Evolutionary conservation across 2,888 invertebrate species (phyloP).

Genomic region (Cephalotes varians): DNA sequence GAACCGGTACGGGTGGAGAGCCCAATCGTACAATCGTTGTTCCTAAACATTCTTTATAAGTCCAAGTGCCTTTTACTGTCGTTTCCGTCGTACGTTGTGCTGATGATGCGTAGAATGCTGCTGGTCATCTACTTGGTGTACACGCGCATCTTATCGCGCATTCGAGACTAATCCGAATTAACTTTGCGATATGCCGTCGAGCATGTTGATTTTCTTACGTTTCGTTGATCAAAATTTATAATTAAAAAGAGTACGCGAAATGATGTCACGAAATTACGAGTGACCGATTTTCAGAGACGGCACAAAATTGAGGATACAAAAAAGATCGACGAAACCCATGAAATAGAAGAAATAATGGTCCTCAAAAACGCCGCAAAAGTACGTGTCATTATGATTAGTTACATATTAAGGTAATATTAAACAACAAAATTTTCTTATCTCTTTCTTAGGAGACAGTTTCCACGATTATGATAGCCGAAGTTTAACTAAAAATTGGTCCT

Average conservation of each 20-base stretch:
- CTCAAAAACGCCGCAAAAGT: constrained; percentile 62
- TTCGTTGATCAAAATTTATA: not conserved
- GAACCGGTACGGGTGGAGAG: constrained; percentile 50
- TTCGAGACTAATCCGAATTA: not conserved
- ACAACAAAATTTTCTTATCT: not conserved
- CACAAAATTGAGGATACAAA: constrained; percentile 53
- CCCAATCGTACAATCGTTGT: constrained; percentile 18
- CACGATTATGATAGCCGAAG: constrained; percentile 38
- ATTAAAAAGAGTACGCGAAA: not conserved
- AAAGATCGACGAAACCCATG: not conserved
- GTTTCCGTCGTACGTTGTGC: not conserved
- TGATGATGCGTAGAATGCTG: constrained; percentile 16
- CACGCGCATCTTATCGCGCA: not conserved
- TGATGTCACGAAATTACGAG: constrained; percentile 22
- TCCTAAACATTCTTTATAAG: not conserved
- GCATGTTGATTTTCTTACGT: not conserved
- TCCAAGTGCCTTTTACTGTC: constrained; percentile 16
- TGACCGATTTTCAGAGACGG: constrained; percentile 49
- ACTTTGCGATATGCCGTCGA: not conserved
- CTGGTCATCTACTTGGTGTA: constrained; percentile 7
- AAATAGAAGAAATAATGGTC: constrained; percentile 56
- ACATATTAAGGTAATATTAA: not conserved
- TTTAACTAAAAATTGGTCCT: not conserved
- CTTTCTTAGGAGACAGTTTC: constrained; percentile 52
- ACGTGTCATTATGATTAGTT: constrained; percentile 36